phyloP scores from a whole-genome alignment of 1,140 invertebrate species.

The Trypoxylus dichotomus region DNA sequence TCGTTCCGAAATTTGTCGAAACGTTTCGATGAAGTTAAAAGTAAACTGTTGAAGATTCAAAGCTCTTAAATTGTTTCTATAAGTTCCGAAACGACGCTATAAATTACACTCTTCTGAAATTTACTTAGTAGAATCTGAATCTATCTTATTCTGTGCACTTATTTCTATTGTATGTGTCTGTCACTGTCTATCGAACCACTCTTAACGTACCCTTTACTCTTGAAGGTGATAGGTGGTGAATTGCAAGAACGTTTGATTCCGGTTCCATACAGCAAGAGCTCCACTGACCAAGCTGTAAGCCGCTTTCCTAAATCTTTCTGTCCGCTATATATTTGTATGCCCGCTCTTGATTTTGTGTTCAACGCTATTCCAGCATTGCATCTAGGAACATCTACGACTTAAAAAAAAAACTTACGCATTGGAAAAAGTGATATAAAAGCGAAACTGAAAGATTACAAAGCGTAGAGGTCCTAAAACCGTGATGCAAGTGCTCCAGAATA shows the following conservation, averaged over 20 bases:
- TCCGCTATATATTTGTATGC: conserved; percentile 52
- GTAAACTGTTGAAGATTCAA: too few relatives aligned
- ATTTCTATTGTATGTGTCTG: conserved; percentile 49
- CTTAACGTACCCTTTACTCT: conserved; percentile 61
- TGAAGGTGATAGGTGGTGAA: conserved; percentile 98
- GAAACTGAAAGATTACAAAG: background rate
- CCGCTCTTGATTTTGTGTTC: conserved; percentile 51
- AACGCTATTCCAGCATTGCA: conserved; percentile 11
- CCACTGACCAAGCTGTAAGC: conserved; percentile 99
- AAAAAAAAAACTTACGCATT: background rate
- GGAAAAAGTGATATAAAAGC: background rate
- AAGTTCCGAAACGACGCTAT: background rate
- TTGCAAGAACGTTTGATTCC: conserved; percentile 99
- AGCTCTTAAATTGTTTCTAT: background rate
- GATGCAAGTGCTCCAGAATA: background rate
- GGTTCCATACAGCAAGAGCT: conserved; percentile 98
- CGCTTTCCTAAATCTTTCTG: conserved; percentile 59
- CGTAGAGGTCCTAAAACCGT: background rate
- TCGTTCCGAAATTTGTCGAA: background rate
- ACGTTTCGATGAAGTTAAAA: background rate
- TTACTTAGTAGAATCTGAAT: conserved; percentile 51
- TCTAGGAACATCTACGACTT: background rate
- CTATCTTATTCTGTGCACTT: conserved; percentile 52
- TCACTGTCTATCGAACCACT: conserved; percentile 53
- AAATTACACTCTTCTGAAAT: conserved; percentile 40